phyloP scores from a whole-genome alignment of 2,113 vertebrate species.

The Chlamydotis undulata region DNA sequence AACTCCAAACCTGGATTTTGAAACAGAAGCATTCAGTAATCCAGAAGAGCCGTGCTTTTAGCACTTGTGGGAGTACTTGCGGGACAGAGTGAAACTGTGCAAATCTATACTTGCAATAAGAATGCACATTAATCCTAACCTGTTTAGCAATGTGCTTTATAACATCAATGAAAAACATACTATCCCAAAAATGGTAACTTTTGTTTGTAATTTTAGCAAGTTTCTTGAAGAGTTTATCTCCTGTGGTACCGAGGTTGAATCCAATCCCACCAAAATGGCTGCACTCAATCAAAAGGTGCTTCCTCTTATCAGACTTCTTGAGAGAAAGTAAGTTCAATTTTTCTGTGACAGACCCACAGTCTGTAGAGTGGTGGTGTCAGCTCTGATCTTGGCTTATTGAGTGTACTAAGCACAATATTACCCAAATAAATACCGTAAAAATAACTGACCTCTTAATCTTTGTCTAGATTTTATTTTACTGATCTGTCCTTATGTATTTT shows the following conservation, averaged over 20 bases:
- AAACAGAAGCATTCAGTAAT: not conserved
- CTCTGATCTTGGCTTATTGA: not conserved
- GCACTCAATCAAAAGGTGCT: conserved; percentile 79
- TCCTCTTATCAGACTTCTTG: conserved; percentile 87
- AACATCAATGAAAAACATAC: not conserved
- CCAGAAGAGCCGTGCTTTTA: not conserved
- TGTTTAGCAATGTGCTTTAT: not conserved
- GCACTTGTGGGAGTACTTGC: not conserved
- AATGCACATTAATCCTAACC: not conserved
- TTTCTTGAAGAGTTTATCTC: conserved; percentile 87
- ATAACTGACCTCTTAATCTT: not conserved
- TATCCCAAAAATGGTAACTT: not conserved
- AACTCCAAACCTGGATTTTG: not conserved
- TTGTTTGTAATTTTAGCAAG: conserved; percentile 57
- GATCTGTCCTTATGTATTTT: not conserved
- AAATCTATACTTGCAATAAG: not conserved
- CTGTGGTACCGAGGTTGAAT: conserved; percentile 60
- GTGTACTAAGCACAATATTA: not conserved
- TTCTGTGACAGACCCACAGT: not conserved
- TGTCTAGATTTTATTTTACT: not conserved
- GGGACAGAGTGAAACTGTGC: not conserved
- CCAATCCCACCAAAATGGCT: conserved; percentile 59
- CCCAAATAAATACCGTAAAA: not conserved
- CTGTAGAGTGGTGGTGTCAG: not conserved
- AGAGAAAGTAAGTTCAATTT: conserved; percentile 84